Conservation (phyloP, 2,113 vertebrate species). For the Meriones unguiculatus region DNA sequence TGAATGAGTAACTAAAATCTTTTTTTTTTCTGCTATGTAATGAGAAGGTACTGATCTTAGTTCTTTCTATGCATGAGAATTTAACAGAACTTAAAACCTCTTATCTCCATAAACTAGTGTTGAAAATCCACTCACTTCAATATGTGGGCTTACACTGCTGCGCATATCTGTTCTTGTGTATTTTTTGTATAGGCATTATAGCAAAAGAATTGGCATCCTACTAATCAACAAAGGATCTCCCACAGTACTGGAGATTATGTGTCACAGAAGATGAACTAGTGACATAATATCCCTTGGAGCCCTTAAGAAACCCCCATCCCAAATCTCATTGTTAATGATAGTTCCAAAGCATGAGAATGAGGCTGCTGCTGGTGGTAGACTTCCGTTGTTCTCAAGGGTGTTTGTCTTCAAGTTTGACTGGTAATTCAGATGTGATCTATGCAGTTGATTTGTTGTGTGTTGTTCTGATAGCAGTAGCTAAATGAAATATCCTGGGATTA, state of each 20-base stretch:
- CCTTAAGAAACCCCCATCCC: background rate
- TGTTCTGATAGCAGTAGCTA: background rate
- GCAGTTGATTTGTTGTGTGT: background rate
- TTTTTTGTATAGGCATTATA: background rate
- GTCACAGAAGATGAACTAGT: background rate
- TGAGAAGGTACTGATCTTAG: background rate
- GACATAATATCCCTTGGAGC: background rate
- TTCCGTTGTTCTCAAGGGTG: background rate
- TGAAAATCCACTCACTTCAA: background rate
- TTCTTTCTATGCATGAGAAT: background rate
- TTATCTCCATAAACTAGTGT: background rate
- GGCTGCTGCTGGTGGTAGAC: background rate
- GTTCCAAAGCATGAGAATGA: background rate
- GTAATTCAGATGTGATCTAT: background rate
- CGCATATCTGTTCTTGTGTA: background rate
- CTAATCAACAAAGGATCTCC: background rate
- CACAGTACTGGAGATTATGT: background rate
- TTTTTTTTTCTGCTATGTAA: background rate
- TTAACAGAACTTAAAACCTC: background rate
- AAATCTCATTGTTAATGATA: conserved; percentile 11
- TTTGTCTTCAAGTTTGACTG: background rate
- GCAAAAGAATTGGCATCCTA: background rate
- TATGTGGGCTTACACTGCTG: background rate
- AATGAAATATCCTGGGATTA: background rate
- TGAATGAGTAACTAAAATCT: background rate